Base-by-base conservation (phyloP, 2,888 invertebrate genomes). In the Liodrosophila aerea region DNA sequence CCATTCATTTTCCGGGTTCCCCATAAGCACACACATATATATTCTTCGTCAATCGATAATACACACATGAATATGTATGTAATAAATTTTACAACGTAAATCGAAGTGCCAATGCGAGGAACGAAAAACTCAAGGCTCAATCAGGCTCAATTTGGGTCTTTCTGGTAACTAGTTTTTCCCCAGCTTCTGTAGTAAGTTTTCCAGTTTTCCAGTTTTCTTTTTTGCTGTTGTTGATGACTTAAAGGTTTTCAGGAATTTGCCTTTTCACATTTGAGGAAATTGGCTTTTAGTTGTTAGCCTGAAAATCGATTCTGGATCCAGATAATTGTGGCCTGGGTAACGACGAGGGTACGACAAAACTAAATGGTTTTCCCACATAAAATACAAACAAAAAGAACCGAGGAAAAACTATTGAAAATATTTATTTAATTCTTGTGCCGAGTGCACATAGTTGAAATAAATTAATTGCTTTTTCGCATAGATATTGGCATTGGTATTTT, bases 41-140 rank as follows among this genome's bases (percentile, higher is more conserved):
- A 41, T 1, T 13, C 11, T 15, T 59, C 40, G 64, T 43, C 58
- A 80, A 78, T 78, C 83, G 78, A 78, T 78, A 72, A 72, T 60
- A 72, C 62, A 71, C 61, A 62, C 54, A 54, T 54, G 46, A 59
- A 75, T 53, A 67, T 73, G 65, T 67, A 53, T 65, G 64, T 69
- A 77, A 81, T 77, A 74, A 75, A 75, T 81, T 77, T 64, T 53
- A 73, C 60, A 80, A 62, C 58, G 65, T 57, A 66, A 66, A 69
- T 60, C 77, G 72, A 73, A 70, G 66, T 69, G 68, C 47, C 57
- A 70, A 57, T 46, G 66, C 71, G 16, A 45, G 33, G 44, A 44
- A 66, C 22, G 11, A 44, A 46, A 41, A 60, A 29, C 2, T 29
- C 70, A 58, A 43, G 63, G 54, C 71, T 70, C 70, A 70, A 69